Evolutionary conservation across 2,797 vertebrate genomes (phyloP), one percentile per base, ranked within the genome.

Genomic region (Mycteria americana): DNA sequence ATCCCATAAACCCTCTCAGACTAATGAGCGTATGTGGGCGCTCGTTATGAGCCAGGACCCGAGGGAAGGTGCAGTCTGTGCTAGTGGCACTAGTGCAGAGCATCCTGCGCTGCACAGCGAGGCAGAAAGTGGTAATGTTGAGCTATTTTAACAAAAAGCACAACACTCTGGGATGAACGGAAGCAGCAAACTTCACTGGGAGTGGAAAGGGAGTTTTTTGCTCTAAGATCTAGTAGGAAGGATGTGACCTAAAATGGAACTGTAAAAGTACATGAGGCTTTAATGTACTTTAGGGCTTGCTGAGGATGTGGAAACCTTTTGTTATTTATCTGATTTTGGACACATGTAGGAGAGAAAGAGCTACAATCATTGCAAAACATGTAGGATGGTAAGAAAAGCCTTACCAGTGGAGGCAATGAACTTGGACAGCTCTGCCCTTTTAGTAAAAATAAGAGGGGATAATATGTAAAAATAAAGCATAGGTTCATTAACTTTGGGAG

Each of bases 391-490:
- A 46, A 46, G 28, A 65, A 57, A 35, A 48, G 13, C 39, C 53
- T 60, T 22, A 97, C 96, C 97, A 83, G 82, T 88, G 43, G 92
- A 41, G 51, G 94, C 28, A 62, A 90, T 89, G 63, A 94, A 88
- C 94, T 92, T 95, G 64, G 95, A 78, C 15, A 86, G 85, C 63
- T 95, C 94, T 27, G 92, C 76, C 85, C 74, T 96, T 69, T 46
- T 63, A 85, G 97, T 97, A 33, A 24, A 94, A 86, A 51, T 18
- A 70, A 57, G 39, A 88, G 23, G 24, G 21, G 63, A 21, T 72
- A 70, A 63, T 13, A n/a, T 3, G 51, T 12, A 77, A 64, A 74
- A 75, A 48, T 19, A 33, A 24, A 43, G 27, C 27, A 37, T 9
- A 18, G 2, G 2, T 27, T 35, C 31, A 4, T 35, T 43, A 86